Evolutionary conservation across 2,113 vertebrate genomes (phyloP), one percentile per base, ranked within the genome.

Genomic region (Bufo bufo): DNA sequence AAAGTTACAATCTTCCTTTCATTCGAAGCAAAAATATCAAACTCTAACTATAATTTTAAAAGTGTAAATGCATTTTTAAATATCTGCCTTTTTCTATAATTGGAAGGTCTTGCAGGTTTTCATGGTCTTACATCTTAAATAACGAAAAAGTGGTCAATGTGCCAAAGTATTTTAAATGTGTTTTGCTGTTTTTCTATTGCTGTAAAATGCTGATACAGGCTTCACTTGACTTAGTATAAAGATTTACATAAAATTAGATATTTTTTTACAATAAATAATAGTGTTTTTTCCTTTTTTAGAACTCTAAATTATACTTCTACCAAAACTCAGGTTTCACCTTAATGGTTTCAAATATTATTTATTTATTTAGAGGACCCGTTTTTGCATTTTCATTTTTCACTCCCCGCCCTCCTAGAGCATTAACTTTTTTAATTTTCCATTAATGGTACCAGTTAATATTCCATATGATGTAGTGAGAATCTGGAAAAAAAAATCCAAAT

Each of bases 11-110:
- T 83, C 47, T 69, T 52, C 8, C 17, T 84, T 71, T 84, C 6
- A 84, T 84, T 84, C 69, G 65, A 54, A 84, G 82, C 47, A 71
- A 84, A 84, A 82, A 82, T 82, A 82, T 82, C 58, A 63, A 65
- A 69, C 61, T 69, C 63, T 8, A 19, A 12, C 82, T 84, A 3
- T 54, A 71, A 69, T 52, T 45, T 43, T 59, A 2, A 80, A 82
- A 63, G 16, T 14, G n/a, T 47, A 80, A 45, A 63, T 47, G 79
- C 23, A 58, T 63, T 45, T 10, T 61, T 16, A 63, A 59, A 80
- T 43, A 81, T 81, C 5, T 59, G 23, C 54, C 56, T 47, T 45
- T 82, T 58, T 47, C 10, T 82, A 6, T 49, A 82, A 65, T 82
- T 63, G 45, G 80, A 82, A 20, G 16, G 5, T 59, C 14, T 61